Evolutionary conservation across 2,888 invertebrate species (phyloP), one percentile per base, ranked within the genome.

Genomic region (Uloborus plumipes): DNA sequence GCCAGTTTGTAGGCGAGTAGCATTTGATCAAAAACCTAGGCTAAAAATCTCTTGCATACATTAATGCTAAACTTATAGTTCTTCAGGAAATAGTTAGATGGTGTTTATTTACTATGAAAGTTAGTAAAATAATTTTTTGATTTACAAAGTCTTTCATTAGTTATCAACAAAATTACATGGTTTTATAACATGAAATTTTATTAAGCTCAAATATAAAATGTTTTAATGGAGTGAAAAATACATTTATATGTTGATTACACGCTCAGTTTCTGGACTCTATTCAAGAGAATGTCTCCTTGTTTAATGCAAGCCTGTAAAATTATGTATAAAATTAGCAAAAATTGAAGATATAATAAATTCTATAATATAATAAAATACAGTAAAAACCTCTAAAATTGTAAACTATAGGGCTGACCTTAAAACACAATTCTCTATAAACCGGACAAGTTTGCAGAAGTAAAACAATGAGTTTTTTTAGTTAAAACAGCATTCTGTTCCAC

Each of bases 241-340:
- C 13, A 20, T 13, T 89, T 86, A 91, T 70, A 99, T 99, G 91
- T 99, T 99, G 89, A 99, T 99, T 87, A 99, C 99, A 89, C 99
- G 93, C 98, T 98, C 81, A 99, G 92, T 90, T 99, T 99, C 91
- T 99, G 99, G 87, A 99, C 96, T 88, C 99, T 93, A 90, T 99
- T 99, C 84, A 99, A 93, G 14, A 99, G 92, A 84, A 99, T 92
- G 90, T 99, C 99, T 11, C 99, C 99, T 89, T 99, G 98, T 88
- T 99, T 98, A 85, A 99, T 97, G 87, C 97, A 97, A 1, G 97
- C 89, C 89, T 90, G 87, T 55, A 88, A 88, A 75, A 80, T 61
- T 81, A 85, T 74, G 67, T 39, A 78, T 22, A n/a, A 15, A 16
- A n/a, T 49, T 20, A 50, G 22, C 18, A 66, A 49, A 49, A 47